A percentile compares a stretch with the other conserved stretches of the same genome.
phyloP scores from a whole-genome alignment of 2,888 invertebrate species.

The Pherbina coryleti region DNA sequence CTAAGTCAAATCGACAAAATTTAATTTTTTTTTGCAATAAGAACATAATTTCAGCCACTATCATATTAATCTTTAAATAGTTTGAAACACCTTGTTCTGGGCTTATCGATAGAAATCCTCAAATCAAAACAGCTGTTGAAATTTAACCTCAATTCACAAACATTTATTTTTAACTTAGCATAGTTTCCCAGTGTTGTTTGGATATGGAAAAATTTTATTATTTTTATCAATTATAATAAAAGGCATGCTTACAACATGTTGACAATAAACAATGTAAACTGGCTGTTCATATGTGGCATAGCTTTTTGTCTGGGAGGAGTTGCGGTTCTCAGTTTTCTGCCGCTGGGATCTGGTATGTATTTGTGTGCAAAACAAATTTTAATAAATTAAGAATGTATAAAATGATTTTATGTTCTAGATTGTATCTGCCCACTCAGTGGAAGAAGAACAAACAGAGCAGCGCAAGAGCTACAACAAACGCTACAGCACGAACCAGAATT shows the following conservation, averaged over 20 bases:
- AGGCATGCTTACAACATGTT: constrained; percentile 51
- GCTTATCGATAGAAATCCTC: no score
- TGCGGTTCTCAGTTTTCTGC: constrained; percentile 63
- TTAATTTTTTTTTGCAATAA: no score
- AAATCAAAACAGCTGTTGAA: background rate
- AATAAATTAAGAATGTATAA: background rate
- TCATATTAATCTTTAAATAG: no score
- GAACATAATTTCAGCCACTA: no score
- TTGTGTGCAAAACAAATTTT: constrained; percentile 32
- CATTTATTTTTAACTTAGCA: constrained; percentile 1
- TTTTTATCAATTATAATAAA: no score
- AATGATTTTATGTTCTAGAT: constrained; percentile 47
- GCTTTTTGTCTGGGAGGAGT: constrained; percentile 63
- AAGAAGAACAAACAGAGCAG: constrained; percentile 42
- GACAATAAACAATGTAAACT: constrained; percentile 59
- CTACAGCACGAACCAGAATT: constrained; percentile 11
- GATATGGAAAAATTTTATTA: background rate
- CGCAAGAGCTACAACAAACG: background rate
- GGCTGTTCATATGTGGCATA: constrained; percentile 64
- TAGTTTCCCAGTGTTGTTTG: background rate
- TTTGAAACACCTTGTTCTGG: no score
- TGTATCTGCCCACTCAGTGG: constrained; percentile 61
- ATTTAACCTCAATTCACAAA: constrained; percentile 4
- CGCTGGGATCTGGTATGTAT: constrained; percentile 60
- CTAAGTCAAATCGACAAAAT: no score